Evolutionary conservation across 2,113 vertebrate genomes (phyloP).

Genomic region (Neogale vison): DNA sequence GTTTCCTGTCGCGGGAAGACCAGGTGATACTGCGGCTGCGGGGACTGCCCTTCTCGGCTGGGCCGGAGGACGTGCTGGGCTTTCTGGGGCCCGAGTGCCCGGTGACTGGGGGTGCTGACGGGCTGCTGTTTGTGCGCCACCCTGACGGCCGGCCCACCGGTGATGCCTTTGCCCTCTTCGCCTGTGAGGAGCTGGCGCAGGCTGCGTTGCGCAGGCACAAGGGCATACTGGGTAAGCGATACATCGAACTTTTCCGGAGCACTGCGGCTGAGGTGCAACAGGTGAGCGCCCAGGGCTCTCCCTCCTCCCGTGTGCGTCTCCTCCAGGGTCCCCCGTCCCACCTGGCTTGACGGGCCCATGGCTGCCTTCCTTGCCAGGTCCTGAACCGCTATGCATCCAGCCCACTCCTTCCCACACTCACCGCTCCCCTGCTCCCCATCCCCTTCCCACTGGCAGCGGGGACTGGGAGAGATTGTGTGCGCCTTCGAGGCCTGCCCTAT

Average conservation of each 20-base stretch:
- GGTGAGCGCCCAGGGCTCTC: slow-evolving; percentile 81
- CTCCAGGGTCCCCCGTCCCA: background rate
- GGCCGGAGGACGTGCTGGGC: slow-evolving; percentile 91
- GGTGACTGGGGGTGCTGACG: slow-evolving; percentile 92
- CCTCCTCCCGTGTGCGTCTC: background rate
- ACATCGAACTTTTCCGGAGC: slow-evolving; percentile 97
- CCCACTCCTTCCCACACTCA: slow-evolving; percentile 93
- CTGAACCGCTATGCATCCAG: slow-evolving; percentile 96
- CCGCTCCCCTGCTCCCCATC: slow-evolving; percentile 90
- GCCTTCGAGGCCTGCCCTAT: slow-evolving; percentile 95
- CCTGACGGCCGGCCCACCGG: slow-evolving; percentile 96
- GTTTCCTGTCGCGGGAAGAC: slow-evolving; percentile 97
- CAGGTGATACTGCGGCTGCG: slow-evolving; percentile 97
- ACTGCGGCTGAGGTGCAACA: slow-evolving; percentile 98
- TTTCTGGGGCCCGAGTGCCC: slow-evolving; percentile 95
- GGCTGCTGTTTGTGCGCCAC: slow-evolving; percentile 97
- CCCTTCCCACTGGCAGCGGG: slow-evolving; percentile 89
- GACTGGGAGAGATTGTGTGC: slow-evolving; percentile 91
- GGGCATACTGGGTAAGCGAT: slow-evolving; percentile 96
- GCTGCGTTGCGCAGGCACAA: slow-evolving; percentile 97
- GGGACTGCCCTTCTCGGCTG: slow-evolving; percentile 94
- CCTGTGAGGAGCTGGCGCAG: slow-evolving; percentile 97
- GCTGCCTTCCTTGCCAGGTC: slow-evolving; percentile 85
- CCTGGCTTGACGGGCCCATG: background rate
- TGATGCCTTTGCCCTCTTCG: slow-evolving; percentile 97